Base-by-base conservation (phyloP, 2,113 vertebrate genomes). In the Burhinus bistriatus region DNA sequence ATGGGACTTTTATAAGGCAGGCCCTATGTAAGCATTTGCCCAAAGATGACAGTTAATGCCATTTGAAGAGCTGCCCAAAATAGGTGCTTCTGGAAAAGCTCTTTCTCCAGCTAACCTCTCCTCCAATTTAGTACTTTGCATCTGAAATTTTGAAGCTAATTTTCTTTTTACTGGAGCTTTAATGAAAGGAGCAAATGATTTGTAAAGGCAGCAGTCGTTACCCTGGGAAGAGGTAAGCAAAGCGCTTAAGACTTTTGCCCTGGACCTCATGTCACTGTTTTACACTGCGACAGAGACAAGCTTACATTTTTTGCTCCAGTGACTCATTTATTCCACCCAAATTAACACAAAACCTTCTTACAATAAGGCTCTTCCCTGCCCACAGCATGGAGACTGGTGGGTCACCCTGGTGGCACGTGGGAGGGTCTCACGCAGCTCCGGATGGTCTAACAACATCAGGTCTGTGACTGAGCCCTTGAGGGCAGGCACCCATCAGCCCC, bases 171-270 rank as follows among this genome's bases (percentile, higher is more conserved):
- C 84, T 45, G 49, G 15, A 36, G 87, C 82, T 90, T 90, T 93
- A 94, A 87, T 88, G 87, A 96, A 93, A 96, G 78, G 58, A 94
- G 49, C 25, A 80, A 94, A 93, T 93, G 15, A 88, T 93, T 96
- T 72, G 59, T 96, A 91, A 93, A 86, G 90, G n/a, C n/a, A n/a
- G 54, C 55, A 82, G 81, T n/a, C 3, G 16, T 83, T 96, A 83
- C 84, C 40, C 66, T 26, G 82, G 70, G n/a, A 90, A 88, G 78
- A 94, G 62, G 54, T 26, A 90, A 90, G 78, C 7, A 2, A 85
- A 95, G 82, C 70, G 91, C 75, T 91, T 29, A 79, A 30, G 70
- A 59, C 58, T 69, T 85, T 64, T 83, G 85, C 79, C 69, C 92
- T 83, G 61, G 70, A 91, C 90, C 87, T 94, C 66, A 1, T n/a